phyloP scores from a whole-genome alignment of 2,797 vertebrate species.

The Thunnus albacares region DNA sequence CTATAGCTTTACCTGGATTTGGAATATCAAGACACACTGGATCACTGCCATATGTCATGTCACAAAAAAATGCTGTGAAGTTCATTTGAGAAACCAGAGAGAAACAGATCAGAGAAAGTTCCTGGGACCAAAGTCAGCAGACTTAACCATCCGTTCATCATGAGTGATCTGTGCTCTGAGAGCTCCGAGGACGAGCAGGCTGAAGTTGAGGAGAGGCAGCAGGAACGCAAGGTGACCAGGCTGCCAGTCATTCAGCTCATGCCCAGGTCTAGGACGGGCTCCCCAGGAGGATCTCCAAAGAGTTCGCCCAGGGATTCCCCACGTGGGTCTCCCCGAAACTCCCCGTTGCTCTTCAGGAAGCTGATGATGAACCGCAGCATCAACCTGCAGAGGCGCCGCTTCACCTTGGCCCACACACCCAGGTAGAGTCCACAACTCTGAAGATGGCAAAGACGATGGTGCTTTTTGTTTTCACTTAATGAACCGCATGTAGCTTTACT shows the following conservation, averaged over 20 bases:
- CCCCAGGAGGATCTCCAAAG: constrained; percentile 80
- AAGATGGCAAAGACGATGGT: not conserved
- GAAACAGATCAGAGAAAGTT: not conserved
- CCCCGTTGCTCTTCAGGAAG: constrained; percentile 90
- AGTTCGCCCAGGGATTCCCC: constrained; percentile 86
- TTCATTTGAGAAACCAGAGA: constrained; percentile 15
- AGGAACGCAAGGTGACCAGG: constrained; percentile 41
- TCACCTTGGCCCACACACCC: constrained; percentile 87
- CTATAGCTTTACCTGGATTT: constrained; percentile 27
- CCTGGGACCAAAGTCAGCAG: not conserved
- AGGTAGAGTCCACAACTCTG: constrained; percentile 74
- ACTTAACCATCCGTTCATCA: constrained; percentile 8
- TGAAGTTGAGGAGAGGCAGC: constrained; percentile 54
- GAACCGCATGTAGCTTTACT: not conserved
- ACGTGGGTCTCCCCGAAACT: constrained; percentile 86
- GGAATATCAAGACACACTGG: constrained; percentile 15
- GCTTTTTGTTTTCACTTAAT: not conserved
- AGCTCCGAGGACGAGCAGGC: constrained; percentile 78
- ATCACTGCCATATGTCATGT: not conserved
- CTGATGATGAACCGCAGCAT: constrained; percentile 91
- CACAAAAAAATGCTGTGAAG: not conserved
- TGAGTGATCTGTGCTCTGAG: constrained; percentile 68
- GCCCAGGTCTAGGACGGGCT: constrained; percentile 68
- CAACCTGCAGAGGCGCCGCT: constrained; percentile 90
- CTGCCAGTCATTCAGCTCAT: constrained; percentile 78